Evolutionary conservation across 2,888 invertebrate species (phyloP).

Genomic region (Lottia scabra): DNA sequence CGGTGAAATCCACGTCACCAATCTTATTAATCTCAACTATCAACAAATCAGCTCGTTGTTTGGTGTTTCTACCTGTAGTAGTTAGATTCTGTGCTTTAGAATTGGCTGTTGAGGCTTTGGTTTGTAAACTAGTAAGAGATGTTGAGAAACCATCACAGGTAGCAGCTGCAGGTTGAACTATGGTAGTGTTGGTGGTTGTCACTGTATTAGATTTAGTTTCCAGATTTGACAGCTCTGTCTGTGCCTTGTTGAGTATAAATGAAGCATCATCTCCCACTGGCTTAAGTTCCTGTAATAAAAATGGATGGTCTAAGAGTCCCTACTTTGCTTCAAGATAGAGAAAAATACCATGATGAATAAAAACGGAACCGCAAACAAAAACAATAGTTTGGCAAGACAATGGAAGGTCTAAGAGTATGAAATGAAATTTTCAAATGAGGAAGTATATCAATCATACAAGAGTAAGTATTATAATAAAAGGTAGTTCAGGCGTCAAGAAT

Average conservation of each 20-base stretch:
- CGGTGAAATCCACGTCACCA: conserved; percentile 7
- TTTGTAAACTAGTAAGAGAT: not conserved
- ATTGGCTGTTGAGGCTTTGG: not conserved
- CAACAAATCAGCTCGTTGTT: not conserved
- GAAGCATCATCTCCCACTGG: conserved; percentile 7
- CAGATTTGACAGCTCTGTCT: conserved; percentile 2
- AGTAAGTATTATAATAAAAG: no score
- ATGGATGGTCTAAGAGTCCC: no score
- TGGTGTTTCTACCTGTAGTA: not conserved
- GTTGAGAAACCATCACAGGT: not conserved
- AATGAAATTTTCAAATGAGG: no score
- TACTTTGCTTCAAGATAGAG: no score
- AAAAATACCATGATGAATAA: not conserved
- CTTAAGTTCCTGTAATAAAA: not conserved
- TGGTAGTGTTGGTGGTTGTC: conserved; percentile 1
- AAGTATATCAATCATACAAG: no score
- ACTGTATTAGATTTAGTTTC: not conserved
- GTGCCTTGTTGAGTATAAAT: not conserved
- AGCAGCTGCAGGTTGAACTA: not conserved
- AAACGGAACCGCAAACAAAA: no score
- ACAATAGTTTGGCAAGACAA: no score
- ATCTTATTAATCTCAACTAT: conserved; percentile 10
- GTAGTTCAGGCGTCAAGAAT: no score
- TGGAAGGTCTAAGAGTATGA: no score
- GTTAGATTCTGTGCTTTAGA: not conserved